Percentiles rank a stretch among this genome's conserved stretches.
phyloP scores from a whole-genome alignment of 35 echinoderm and acorn worm genomes.

The Apostichopus californicus region DNA sequence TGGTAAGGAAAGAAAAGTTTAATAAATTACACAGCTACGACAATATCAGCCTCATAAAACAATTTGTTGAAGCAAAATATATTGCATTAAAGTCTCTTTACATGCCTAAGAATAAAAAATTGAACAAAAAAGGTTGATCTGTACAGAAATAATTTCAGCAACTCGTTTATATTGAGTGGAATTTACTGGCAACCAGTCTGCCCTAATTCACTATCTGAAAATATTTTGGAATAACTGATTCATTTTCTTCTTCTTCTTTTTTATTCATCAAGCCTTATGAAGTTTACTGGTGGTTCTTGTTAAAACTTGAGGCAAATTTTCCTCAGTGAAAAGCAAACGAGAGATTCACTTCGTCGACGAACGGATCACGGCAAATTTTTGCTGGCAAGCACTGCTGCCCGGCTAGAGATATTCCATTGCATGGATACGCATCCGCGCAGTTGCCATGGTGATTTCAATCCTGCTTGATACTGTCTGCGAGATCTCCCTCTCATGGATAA shows the following conservation, averaged over 20 bases:
- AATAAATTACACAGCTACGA: neutral
- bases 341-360: neutral
- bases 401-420: neutral
- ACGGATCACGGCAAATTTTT: too few species aligned
- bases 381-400: neutral
- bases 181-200: neutral
- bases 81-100: neutral
- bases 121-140: neutral
- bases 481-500: constrained; percentile 1
- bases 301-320: neutral
- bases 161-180: neutral
- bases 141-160: neutral
- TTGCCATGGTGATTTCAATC: neutral
- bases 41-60: neutral
- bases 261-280: too few species aligned
- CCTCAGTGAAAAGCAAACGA: neutral
- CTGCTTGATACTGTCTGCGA: neutral
- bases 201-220: neutral
- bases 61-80: constrained; percentile 1
- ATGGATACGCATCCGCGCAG: neutral
- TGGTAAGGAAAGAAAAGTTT: neutral
- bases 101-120: neutral
- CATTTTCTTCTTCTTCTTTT: too few species aligned
- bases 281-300: too few species aligned
- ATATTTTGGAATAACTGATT: neutral